Evolutionary conservation across 2,113 vertebrate genomes (phyloP).

Genomic region (Mormyrus lacerda): DNA sequence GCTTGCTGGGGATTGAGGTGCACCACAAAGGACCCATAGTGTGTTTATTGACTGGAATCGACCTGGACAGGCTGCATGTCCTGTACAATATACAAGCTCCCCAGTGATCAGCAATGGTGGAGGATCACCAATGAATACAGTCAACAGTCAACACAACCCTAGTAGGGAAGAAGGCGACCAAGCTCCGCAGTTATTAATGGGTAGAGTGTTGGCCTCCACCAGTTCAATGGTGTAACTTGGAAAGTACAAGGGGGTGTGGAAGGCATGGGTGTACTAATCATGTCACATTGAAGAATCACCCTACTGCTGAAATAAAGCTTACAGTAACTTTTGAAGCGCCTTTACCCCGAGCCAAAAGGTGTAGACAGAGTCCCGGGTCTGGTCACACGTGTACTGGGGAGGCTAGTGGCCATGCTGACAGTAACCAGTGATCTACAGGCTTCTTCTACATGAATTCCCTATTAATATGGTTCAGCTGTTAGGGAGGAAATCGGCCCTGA

Average conservation of each 20-base stretch:
- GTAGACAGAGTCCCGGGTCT: neutral
- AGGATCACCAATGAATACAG: neutral
- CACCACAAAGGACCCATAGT: neutral
- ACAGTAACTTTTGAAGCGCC: neutral
- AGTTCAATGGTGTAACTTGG: neutral
- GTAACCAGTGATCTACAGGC: neutral
- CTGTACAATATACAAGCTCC: neutral
- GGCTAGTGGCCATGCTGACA: neutral
- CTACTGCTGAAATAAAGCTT: neutral
- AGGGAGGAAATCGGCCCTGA: neutral
- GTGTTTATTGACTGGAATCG: neutral
- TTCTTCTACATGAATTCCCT: neutral
- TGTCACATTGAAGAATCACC: neutral
- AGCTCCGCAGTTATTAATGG: neutral
- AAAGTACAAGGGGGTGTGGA: neutral
- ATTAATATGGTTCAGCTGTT: neutral
- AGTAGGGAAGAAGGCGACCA: neutral
- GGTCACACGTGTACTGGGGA: neutral
- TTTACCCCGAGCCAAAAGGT: neutral
- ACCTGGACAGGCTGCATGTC: neutral
- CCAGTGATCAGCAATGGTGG: neutral
- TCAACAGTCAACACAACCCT: neutral
- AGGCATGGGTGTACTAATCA: neutral
- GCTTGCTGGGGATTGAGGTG: neutral
- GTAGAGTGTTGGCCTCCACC: neutral